A percentile compares a stretch with the other conserved stretches of the same genome.
Evolutionary conservation across 1,140 invertebrate genomes (phyloP).

Genomic region (Helicoverpa zea): DNA sequence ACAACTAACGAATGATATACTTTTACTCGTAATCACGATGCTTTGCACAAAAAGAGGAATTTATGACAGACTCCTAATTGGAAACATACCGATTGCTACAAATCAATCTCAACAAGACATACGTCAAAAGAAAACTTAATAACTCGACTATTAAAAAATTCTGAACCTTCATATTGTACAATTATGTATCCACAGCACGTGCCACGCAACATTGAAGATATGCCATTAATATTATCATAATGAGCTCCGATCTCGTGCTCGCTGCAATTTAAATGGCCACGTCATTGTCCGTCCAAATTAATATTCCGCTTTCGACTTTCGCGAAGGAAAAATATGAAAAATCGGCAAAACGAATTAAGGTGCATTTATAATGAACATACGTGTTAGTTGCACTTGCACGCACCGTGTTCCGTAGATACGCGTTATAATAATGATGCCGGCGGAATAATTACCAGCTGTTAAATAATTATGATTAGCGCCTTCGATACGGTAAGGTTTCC

Average conservation of each 20-base stretch:
- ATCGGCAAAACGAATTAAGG: neutral
- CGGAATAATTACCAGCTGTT: neutral
- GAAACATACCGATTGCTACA: too few relatives aligned
- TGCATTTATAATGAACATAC: neutral
- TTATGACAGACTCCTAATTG: too few relatives aligned
- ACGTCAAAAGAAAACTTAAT: neutral
- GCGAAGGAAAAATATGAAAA: constrained; percentile 52
- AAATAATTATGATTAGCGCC: constrained; percentile 2
- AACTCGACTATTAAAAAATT: neutral
- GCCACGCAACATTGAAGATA: constrained; percentile 45
- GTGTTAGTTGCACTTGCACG: constrained; percentile 13
- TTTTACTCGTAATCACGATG: too few relatives aligned
- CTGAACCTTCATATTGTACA: neutral
- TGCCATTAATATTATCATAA: constrained; percentile 38
- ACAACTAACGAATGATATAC: too few relatives aligned
- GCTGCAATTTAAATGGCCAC: constrained; percentile 30
- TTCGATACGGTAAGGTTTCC: neutral
- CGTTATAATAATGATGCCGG: neutral
- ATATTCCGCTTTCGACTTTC: constrained; percentile 60
- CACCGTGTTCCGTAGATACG: constrained; percentile 21
- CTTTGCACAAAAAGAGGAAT: too few relatives aligned
- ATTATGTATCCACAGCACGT: neutral
- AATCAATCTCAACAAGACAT: too few relatives aligned
- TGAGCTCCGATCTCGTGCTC: constrained; percentile 31
- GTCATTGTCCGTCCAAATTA: constrained; percentile 42